Conservation (phyloP, 1,140 invertebrate species). For the Diachasmimorpha longicaudata region DNA sequence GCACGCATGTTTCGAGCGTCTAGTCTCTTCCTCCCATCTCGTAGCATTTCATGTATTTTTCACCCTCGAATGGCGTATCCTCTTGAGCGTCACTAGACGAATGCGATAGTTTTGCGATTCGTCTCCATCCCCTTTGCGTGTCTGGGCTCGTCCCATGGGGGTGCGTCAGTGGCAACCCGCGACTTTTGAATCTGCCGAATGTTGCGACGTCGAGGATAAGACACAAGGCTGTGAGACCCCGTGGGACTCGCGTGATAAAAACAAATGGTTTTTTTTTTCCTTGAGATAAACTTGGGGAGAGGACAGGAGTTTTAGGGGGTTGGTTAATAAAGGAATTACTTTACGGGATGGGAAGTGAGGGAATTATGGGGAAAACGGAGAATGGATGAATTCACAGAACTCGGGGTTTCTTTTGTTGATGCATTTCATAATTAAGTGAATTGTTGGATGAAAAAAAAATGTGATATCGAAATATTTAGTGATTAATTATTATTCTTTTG, state of each 20-base stretch:
- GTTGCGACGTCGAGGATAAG: not conserved
- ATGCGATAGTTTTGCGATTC: not conserved
- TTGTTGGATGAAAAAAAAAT: too few species aligned
- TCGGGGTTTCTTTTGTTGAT: too few species aligned
- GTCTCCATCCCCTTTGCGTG: slow-evolving; percentile 1
- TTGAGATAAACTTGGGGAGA: not conserved
- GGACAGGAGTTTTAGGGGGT: not conserved
- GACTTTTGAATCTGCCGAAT: not conserved
- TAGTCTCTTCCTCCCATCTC: not conserved
- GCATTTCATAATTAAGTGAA: too few species aligned
- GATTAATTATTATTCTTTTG: too few species aligned
- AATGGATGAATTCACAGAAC: too few species aligned
- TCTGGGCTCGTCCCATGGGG: slow-evolving; percentile 29
- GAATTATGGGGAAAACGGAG: slow-evolving; percentile 12
- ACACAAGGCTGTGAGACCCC: not conserved
- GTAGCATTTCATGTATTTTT: not conserved
- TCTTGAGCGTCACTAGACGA: not conserved
- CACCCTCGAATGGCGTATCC: not conserved
- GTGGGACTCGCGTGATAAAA: not conserved
- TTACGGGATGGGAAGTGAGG: slow-evolving; percentile 29
- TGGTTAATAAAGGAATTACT: not conserved
- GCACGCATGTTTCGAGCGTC: not conserved
- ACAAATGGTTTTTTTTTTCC: not conserved
- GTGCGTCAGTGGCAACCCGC: slow-evolving; percentile 27
- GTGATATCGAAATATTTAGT: too few species aligned